Evolutionary conservation across 2,797 vertebrate species (phyloP).

Genomic region (Gambelia wislizenii): DNA sequence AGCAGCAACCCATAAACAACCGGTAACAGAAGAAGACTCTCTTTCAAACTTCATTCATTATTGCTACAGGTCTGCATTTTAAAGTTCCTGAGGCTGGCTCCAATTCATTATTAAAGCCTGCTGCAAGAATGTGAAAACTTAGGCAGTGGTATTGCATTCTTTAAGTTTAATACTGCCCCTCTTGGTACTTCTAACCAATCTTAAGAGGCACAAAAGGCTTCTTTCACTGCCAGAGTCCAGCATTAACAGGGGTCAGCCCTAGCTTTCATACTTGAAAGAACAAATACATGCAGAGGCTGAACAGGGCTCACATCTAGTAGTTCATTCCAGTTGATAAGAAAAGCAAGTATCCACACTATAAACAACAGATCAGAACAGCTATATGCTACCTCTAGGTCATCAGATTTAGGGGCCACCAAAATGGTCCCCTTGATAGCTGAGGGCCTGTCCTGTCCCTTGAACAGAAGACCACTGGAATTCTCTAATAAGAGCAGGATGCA

Average conservation of each 20-base stretch:
- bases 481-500: background rate
- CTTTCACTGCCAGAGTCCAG: too few relatives aligned
- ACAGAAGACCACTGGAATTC: background rate
- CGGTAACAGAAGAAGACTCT: background rate
- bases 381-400: background rate
- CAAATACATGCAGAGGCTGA: background rate
- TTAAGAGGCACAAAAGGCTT: background rate
- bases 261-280: background rate
- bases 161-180: background rate
- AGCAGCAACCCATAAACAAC: too few relatives aligned
- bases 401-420: background rate
- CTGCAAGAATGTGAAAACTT: background rate
- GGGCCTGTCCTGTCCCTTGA: background rate
- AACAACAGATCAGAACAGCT: background rate
- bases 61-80: constrained; percentile 7
- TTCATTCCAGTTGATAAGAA: background rate
- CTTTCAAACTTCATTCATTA: constrained; percentile 29
- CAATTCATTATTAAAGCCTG: constrained; percentile 10
- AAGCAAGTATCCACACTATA: background rate
- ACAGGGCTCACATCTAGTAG: background rate
- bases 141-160: background rate
- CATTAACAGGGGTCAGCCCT: background rate
- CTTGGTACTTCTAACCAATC: too few relatives aligned
- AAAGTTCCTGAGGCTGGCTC: background rate
- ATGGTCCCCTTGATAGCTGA: background rate